Conservation (phyloP, 2,888 invertebrate species). For the Lypha dubia region DNA sequence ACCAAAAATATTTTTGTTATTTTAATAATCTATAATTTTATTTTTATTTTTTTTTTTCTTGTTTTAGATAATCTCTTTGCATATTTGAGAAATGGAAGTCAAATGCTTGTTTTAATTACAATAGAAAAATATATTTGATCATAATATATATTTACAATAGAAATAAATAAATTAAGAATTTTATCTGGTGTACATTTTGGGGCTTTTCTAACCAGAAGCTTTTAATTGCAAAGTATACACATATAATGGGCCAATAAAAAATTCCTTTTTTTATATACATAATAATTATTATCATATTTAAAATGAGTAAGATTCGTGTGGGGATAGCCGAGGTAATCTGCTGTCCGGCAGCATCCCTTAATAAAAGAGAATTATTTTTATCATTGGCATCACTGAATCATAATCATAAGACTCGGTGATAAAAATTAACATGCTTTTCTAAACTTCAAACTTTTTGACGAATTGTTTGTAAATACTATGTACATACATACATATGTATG, state of each 20-base stretch:
- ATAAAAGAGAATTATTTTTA: background rate
- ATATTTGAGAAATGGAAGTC: constrained; percentile 70
- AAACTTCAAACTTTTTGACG: no score
- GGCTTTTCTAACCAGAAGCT: constrained; percentile 17
- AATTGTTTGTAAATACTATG: no score
- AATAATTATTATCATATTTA: no score
- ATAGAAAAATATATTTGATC: background rate
- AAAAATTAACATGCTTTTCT: background rate
- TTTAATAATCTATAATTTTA: constrained; percentile 1
- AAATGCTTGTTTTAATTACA: constrained; percentile 63
- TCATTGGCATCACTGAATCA: background rate
- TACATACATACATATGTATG: no score
- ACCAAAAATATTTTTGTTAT: constrained; percentile 43
- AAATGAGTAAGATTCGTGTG: no score
- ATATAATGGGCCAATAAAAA: no score
- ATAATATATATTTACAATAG: constrained; percentile 55
- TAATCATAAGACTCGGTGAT: background rate
- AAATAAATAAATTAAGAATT: constrained; percentile 1
- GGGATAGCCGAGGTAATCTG: no score
- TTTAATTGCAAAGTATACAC: background rate
- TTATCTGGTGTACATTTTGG: background rate
- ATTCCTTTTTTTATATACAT: no score
- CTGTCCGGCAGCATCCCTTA: no score
- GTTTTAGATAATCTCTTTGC: constrained; percentile 64
- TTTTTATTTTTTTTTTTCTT: constrained; percentile 7